Evolutionary conservation across 2,113 vertebrate species (phyloP), one percentile per base, ranked within the genome.

Genomic region (Xenopus borealis): DNA sequence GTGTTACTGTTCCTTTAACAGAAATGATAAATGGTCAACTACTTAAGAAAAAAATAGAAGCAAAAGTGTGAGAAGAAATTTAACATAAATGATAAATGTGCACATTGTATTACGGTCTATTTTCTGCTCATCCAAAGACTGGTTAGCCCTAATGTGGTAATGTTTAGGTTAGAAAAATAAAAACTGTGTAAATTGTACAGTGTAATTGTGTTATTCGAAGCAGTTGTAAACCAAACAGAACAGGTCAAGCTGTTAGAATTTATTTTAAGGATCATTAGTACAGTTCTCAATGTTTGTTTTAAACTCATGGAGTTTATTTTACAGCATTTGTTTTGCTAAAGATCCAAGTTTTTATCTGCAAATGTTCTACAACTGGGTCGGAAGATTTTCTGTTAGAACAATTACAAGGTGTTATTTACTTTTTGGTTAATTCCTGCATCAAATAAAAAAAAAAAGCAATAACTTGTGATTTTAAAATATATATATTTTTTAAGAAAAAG

Each of bases 381-480:
- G 59, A 23, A 69, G 8, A 40, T 33, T 45, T 45, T 18, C 47
- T 44, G 27, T 76, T 44, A 45, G 57, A 69, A 62, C 57, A 68
- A 57, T 20, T 50, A 3, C 20, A 62, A 10, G 13, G 40, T 18
- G 11, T 70, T 64, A 77, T 77, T 70, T 77, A 70, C 30, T 16
- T 69, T 57, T 45, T 53, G 64, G 23, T 45, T 64, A 63, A 77
- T 77, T 77, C 57, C 67, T 64, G 44, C 63, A 69, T 70, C 67
- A 70, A n/a, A n/a, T n/a, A n/a, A 55, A n/a, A 7, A 55, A n/a
- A 7, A 5, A n/a, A 45, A 70, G 73, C 69, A 75, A 69, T 64
- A 64, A 59, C 58, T 45, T 59, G 67, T 64, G 66, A 77, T 55
- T 70, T 40, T 40, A 40, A 40, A 40, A 3, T 0, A 40, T 40